Percentiles rank a stretch among this genome's conserved stretches.
These are phyloP conservation scores for Pangasius krempfi DNA, from an alignment of 2,797 vertebrate species.

Conservation along the genomic window DNA sequence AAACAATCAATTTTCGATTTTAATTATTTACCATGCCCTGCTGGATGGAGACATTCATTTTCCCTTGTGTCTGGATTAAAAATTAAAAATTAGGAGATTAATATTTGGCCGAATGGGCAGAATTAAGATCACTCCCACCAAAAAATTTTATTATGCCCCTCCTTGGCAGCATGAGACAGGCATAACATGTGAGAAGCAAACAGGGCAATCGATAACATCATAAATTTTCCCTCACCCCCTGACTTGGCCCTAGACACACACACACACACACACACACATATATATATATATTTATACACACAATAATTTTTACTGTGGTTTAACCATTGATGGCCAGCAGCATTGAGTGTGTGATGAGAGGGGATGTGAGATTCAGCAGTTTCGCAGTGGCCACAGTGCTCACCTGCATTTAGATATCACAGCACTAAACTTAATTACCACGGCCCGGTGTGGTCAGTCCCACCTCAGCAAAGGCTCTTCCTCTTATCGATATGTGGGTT, in stretches of 20 bases:
- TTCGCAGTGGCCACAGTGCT: slow-evolving; percentile 67
- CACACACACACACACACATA: slow-evolving; percentile 59
- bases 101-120: slow-evolving; percentile 74
- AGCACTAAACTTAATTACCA: slow-evolving; percentile 79
- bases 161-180: slow-evolving; percentile 57
- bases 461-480: slow-evolving; percentile 34
- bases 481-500: background rate
- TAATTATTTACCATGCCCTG: slow-evolving; percentile 91
- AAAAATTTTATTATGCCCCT: slow-evolving; percentile 68
- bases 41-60: slow-evolving; percentile 84
- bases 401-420: slow-evolving; percentile 72
- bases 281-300: slow-evolving; percentile 37
- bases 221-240: slow-evolving; percentile 72
- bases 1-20: slow-evolving; percentile 96
- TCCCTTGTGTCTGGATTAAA: slow-evolving; percentile 81
- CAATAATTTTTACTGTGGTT: slow-evolving; percentile 64
- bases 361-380: slow-evolving; percentile 74
- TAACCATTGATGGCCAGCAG: slow-evolving; percentile 62
- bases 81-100: slow-evolving; percentile 85
- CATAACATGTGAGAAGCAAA: slow-evolving; percentile 72
- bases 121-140: slow-evolving; percentile 49
- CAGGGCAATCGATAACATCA: slow-evolving; percentile 78
- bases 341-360: slow-evolving; percentile 61
- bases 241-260: slow-evolving; percentile 56
- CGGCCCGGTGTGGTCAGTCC: slow-evolving; percentile 52